These are phyloP conservation scores for Tolmerus cingulatus DNA, from an alignment of 2,888 invertebrate genomes.

Conservation along the genomic window DNA sequence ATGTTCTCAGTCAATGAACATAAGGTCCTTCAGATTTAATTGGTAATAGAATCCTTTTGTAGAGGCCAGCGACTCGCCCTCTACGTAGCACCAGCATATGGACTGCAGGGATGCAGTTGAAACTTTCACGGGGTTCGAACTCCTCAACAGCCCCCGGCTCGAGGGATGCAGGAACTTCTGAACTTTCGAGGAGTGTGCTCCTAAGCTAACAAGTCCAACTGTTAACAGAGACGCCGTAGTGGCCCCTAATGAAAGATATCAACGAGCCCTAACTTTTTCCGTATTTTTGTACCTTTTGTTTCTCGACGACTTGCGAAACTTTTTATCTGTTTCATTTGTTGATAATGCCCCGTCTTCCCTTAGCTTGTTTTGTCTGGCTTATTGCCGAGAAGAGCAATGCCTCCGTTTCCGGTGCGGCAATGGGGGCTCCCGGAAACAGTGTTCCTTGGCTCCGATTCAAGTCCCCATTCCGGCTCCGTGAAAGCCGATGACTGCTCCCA, in stretches of 20 bases:
- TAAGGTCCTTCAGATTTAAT: background rate
- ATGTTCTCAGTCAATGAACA: background rate
- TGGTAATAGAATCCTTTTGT: background rate
- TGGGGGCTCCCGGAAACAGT: background rate
- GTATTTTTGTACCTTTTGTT: background rate
- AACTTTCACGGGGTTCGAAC: background rate
- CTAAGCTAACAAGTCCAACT: background rate
- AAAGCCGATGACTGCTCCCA: background rate
- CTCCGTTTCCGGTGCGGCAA: background rate
- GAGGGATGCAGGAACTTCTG: conserved; percentile 1
- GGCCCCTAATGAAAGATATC: conserved; percentile 9
- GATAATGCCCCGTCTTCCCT: conserved; percentile 4
- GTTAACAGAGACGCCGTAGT: background rate
- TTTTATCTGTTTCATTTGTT: conserved; percentile 35
- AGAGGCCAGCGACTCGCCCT: background rate
- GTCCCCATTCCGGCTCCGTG: background rate
- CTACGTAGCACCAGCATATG: background rate
- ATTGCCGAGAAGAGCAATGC: conserved; percentile 11
- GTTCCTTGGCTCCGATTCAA: conserved; percentile 12
- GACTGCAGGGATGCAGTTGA: background rate
- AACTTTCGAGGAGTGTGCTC: background rate
- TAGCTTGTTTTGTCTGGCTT: background rate
- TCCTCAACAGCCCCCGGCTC: background rate
- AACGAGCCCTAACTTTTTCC: conserved; percentile 4
- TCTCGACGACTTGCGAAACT: background rate